Conservation (phyloP, 1,140 invertebrate species). For the Cecropterus lyciades region DNA sequence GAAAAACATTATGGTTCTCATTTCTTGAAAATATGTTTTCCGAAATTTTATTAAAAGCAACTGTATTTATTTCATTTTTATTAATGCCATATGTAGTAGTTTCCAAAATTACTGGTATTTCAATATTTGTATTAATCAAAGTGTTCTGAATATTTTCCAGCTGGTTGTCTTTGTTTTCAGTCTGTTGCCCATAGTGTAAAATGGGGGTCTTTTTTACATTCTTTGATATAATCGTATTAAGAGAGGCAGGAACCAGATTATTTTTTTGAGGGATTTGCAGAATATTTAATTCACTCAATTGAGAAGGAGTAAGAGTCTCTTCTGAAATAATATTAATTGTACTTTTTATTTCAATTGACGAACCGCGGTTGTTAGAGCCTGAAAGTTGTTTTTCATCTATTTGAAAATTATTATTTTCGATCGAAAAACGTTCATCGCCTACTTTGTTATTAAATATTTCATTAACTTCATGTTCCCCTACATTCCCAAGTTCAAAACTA, state of each 20-base stretch:
- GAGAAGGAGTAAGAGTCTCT: slow-evolving; percentile 25
- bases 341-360: slow-evolving; percentile 20
- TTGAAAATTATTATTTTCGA: slow-evolving; percentile 11
- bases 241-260: slow-evolving; percentile 42
- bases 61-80: not conserved
- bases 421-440: not conserved
- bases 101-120: not conserved
- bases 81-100: not conserved
- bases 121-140: not conserved
- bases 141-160: not conserved
- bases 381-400: not conserved
- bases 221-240: slow-evolving; percentile 42
- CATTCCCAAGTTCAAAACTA: not conserved
- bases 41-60: not conserved
- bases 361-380: not conserved
- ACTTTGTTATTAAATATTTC: not conserved
- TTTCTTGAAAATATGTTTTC: not conserved
- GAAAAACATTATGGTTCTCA: not conserved
- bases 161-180: slow-evolving; percentile 7
- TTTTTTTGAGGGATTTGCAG: slow-evolving; percentile 25
- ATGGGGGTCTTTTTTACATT: slow-evolving; percentile 19
- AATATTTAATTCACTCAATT: slow-evolving; percentile 44
- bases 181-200: not conserved
- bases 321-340: slow-evolving; percentile 48
- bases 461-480: not conserved